Percentiles rank a stretch among this genome's conserved stretches.
Evolutionary conservation across 2,797 vertebrate genomes (phyloP).

Genomic region (Synanceia verrucosa): DNA sequence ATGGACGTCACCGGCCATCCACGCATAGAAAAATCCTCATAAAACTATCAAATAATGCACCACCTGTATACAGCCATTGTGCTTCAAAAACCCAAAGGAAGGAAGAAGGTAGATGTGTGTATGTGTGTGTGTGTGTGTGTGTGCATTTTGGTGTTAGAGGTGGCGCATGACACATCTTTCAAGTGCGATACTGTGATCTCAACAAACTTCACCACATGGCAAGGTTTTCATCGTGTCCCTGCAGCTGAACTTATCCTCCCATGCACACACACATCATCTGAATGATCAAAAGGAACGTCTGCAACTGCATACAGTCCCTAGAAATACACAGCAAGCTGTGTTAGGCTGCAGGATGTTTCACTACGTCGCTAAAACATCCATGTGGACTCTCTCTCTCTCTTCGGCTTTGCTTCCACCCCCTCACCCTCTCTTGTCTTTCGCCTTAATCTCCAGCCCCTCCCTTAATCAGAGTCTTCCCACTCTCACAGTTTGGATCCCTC

Average conservation of each 20-base stretch:
- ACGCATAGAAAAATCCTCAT: not conserved
- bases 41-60: not conserved
- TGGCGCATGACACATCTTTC: conserved; percentile 25
- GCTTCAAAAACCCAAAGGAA: not conserved
- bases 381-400: conserved; percentile 28
- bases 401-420: conserved; percentile 47
- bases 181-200: conserved; percentile 25
- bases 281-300: conserved; percentile 51
- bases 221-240: conserved; percentile 32
- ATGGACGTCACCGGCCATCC: conserved; percentile 5
- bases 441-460: conserved; percentile 28
- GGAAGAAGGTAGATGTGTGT: not conserved
- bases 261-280: not conserved
- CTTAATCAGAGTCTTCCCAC: conserved; percentile 26
- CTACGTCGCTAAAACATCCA: conserved; percentile 51
- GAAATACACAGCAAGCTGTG: conserved; percentile 44
- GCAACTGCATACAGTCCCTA: conserved; percentile 46
- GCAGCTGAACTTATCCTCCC: conserved; percentile 33
- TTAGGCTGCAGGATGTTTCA: conserved; percentile 36
- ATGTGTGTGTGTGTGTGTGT: conserved; percentile 11
- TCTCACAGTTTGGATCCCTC: conserved; percentile 36
- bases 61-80: not conserved
- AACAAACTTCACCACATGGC: conserved; percentile 41
- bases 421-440: conserved; percentile 48
- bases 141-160: conserved; percentile 10